Evolutionary conservation across 2,797 vertebrate genomes (phyloP).

Genomic region (Gallinago nigripennis): DNA sequence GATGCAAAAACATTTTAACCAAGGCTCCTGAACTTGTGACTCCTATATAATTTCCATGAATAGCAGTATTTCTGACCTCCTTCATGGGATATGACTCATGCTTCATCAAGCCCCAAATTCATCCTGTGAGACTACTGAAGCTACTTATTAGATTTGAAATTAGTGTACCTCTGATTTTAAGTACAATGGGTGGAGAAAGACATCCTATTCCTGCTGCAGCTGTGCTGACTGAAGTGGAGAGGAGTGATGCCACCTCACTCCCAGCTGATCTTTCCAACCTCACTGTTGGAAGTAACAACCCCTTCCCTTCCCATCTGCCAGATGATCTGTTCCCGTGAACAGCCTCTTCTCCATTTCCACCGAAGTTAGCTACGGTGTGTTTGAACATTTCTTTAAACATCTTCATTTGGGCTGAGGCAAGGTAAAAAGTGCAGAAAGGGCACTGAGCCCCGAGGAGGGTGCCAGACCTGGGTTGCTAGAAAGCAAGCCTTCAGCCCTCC

Average conservation of each 20-base stretch:
- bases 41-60: not conserved
- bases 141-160: constrained; percentile 16
- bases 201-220: not conserved
- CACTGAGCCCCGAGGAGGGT: not conserved
- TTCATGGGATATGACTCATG: not conserved
- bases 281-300: not conserved
- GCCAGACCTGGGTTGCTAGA: not conserved
- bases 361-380: not conserved
- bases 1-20: not conserved
- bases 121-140: not conserved
- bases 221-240: not conserved
- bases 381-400: not conserved
- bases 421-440: not conserved
- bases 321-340: not conserved
- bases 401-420: not conserved
- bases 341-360: not conserved
- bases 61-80: not conserved
- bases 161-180: not conserved
- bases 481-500: not conserved
- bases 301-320: not conserved
- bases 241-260: not conserved
- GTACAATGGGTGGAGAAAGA: not conserved
- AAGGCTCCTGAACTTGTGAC: not conserved
- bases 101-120: not conserved
- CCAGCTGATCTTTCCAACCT: not conserved